Conservation (phyloP, 2,797 vertebrate genomes). For the Micrastur ruficollis region DNA sequence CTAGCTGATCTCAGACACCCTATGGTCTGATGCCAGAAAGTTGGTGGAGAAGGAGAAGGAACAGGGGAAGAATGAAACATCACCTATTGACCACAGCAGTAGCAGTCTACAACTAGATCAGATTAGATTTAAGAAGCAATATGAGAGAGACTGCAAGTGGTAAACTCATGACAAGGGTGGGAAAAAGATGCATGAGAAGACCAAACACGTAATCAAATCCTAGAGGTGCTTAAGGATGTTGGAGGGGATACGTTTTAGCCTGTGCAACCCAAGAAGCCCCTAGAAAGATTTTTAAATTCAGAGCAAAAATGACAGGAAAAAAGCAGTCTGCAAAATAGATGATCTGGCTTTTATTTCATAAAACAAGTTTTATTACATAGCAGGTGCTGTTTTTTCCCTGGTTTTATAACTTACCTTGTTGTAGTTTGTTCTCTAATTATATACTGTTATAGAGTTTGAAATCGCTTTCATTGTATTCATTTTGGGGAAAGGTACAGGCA, state of each 20-base stretch:
- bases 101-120: background rate
- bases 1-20: background rate
- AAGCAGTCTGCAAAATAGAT: background rate
- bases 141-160: background rate
- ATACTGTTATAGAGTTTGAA: background rate
- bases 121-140: background rate
- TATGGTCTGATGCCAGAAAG: background rate
- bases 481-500: background rate
- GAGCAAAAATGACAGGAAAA: background rate
- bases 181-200: background rate
- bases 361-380: background rate
- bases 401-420: background rate
- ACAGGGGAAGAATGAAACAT: background rate
- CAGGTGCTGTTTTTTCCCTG: background rate
- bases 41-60: background rate
- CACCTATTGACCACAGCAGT: background rate
- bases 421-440: background rate
- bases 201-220: background rate
- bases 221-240: background rate
- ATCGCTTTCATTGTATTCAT: background rate
- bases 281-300: background rate
- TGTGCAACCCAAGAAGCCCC: background rate
- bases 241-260: background rate
- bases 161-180: background rate
- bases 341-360: background rate